A percentile compares a stretch with the other conserved stretches of the same genome.
phyloP scores from a whole-genome alignment of 1,140 invertebrate genomes.

The Adelges cooleyi region DNA sequence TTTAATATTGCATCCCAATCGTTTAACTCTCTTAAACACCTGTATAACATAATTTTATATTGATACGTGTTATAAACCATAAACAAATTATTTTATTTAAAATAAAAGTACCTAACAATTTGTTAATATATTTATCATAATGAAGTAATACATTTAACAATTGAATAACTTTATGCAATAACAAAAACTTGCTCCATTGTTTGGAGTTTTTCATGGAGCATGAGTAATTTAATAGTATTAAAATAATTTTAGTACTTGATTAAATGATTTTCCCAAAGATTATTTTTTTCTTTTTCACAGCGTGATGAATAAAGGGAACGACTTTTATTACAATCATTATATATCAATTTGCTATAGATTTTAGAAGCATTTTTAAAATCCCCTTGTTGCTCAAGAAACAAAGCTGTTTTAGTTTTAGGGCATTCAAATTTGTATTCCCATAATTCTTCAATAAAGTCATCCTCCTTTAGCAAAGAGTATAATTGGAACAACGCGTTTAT shows the following conservation, averaged over 20 bases:
- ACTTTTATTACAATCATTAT: background rate
- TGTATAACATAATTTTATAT: background rate
- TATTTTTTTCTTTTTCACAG: background rate
- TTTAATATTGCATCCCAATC: background rate
- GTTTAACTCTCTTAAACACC: constrained; percentile 5
- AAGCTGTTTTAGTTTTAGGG: background rate
- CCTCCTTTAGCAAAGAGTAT: background rate
- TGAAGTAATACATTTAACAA: too few species aligned
- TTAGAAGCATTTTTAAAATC: constrained; percentile 1
- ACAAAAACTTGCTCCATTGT: too few species aligned
- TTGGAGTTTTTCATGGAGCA: too few species aligned
- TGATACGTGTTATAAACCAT: too few species aligned
- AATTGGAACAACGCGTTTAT: constrained; percentile 1
- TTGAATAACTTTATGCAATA: too few species aligned
- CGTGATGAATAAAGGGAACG: background rate
- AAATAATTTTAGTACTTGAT: constrained; percentile 14
- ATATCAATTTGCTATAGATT: background rate
- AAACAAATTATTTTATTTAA: too few species aligned
- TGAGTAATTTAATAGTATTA: too few species aligned
- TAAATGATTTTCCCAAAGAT: background rate
- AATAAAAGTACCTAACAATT: too few species aligned
- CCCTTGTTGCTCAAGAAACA: constrained; percentile 2
- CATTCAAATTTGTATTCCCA: constrained; percentile 1
- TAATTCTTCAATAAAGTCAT: constrained; percentile 1
- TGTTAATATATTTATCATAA: too few species aligned